Evolutionary conservation across 2,888 invertebrate species (phyloP).

Genomic region (Oligia strigilis): DNA sequence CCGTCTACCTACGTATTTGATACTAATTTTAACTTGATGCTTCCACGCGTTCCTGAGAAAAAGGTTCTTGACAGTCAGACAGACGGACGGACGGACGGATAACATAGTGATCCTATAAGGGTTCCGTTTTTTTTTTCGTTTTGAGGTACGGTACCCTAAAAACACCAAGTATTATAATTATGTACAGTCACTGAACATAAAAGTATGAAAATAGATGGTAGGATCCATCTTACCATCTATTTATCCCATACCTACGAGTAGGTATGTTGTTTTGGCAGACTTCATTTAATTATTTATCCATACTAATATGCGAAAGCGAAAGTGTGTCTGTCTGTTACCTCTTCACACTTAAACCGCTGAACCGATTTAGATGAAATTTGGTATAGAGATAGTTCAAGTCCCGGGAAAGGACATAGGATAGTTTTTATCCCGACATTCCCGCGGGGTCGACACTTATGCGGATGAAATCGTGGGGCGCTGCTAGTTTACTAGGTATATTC

Average conservation of each 20-base stretch:
- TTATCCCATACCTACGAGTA: too few relatives aligned
- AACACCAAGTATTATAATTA: background rate
- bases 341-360: too few relatives aligned
- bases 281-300: constrained; percentile 18
- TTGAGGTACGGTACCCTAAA: background rate
- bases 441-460: too few relatives aligned
- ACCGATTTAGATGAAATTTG: too few relatives aligned
- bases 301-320: too few relatives aligned
- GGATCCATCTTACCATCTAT: too few relatives aligned
- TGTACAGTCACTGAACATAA: background rate
- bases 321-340: too few relatives aligned
- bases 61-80: background rate
- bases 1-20: background rate
- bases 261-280: background rate
- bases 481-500: constrained; percentile 12
- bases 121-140: background rate
- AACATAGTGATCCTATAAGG: background rate
- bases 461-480: too few relatives aligned
- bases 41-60: background rate
- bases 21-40: background rate
- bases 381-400: too few relatives aligned
- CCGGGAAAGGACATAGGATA: too few relatives aligned
- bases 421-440: too few relatives aligned
- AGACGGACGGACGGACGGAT: background rate
- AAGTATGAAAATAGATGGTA: background rate